Evolutionary conservation across 2,113 vertebrate genomes (phyloP).

Genomic region (Sapayoa aenigma): DNA sequence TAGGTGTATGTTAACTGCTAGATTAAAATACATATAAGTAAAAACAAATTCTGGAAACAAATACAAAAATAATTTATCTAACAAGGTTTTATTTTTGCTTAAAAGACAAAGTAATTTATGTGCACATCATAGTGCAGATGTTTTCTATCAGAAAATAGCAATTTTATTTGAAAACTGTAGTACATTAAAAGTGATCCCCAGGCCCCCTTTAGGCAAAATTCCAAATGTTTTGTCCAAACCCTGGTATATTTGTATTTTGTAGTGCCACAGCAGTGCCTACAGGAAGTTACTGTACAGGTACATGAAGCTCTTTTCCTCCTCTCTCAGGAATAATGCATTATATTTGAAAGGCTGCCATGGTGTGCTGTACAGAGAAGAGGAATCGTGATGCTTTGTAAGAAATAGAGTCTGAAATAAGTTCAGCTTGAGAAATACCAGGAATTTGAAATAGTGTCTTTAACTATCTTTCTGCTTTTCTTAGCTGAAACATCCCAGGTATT

Average conservation of each 20-base stretch:
- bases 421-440: not conserved
- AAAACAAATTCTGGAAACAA: not conserved
- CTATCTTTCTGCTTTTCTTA: not conserved
- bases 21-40: not conserved
- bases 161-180: not conserved
- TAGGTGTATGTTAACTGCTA: not conserved
- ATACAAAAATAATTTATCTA: not conserved
- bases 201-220: not conserved
- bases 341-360: not conserved
- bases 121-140: not conserved
- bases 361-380: not conserved
- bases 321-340: not conserved
- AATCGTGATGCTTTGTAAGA: not conserved
- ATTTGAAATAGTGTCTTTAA: not conserved
- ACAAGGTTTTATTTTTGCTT: not conserved
- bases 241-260: not conserved
- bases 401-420: not conserved
- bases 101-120: not conserved
- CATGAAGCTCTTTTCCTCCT: not conserved
- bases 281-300: not conserved
- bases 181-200: not conserved
- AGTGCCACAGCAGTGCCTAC: not conserved
- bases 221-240: not conserved
- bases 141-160: not conserved
- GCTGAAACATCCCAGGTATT: not conserved